A percentile compares a stretch with the other conserved stretches of the same genome.
These are phyloP conservation scores for Seriola rivoliana DNA, from an alignment of 2,113 vertebrate species.

Conservation along the genomic window DNA sequence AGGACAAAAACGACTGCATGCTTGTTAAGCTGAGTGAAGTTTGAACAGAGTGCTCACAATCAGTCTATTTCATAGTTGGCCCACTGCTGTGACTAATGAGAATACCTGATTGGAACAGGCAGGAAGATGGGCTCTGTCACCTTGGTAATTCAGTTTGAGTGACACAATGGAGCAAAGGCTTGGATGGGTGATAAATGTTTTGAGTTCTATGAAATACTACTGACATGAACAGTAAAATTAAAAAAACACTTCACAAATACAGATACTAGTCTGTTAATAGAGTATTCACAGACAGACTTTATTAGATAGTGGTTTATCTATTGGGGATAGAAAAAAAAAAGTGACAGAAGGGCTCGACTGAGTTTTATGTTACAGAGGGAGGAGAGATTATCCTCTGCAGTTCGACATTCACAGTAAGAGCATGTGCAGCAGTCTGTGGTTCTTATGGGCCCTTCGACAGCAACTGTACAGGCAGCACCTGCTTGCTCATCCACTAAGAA, in stretches of 20 bases:
- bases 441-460: not conserved
- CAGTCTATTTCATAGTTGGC: constrained; percentile 41
- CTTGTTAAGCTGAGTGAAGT: constrained; percentile 44
- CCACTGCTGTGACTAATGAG: constrained; percentile 50
- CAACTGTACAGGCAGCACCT: not conserved
- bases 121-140: constrained; percentile 34
- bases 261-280: not conserved
- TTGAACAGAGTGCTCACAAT: constrained; percentile 51
- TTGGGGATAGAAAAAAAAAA: not conserved
- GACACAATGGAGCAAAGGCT: constrained; percentile 22
- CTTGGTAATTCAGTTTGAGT: constrained; percentile 42
- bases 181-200: constrained; percentile 20
- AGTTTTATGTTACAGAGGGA: not conserved
- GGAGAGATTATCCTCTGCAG: not conserved
- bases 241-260: constrained; percentile 13
- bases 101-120: constrained; percentile 64
- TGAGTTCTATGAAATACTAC: not conserved
- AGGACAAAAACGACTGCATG: constrained; percentile 19
- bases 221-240: constrained; percentile 3
- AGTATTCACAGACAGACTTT: not conserved
- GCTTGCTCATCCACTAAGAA: not conserved
- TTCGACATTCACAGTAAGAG: not conserved
- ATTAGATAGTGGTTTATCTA: not conserved
- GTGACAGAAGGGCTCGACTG: not conserved
- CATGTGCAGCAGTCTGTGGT: not conserved